Evolutionary conservation across 2,113 vertebrate genomes (phyloP), one percentile per base, ranked within the genome.

Genomic region (Nibea coibor): DNA sequence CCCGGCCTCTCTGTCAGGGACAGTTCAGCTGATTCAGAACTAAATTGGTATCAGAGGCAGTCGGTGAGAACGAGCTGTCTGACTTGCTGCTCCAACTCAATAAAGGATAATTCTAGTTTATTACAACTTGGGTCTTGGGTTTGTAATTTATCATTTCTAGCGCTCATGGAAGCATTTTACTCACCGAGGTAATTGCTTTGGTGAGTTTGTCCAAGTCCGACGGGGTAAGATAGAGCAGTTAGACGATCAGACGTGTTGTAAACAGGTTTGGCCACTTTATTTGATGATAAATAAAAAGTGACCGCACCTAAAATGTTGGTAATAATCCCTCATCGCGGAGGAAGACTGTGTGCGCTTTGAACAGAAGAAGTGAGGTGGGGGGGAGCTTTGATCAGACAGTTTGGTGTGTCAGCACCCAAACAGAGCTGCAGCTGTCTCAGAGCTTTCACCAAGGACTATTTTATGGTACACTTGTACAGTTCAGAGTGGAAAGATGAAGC

Each of bases 321-420:
- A 48, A 62, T 57, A 73, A 58, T 47, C 17, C 10, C 28, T 75
- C 28, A 14, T 0, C 8, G 67, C 61, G 5, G 31, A 86, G 75
- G 39, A 68, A 54, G 28, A 19, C 28, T 47, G 72, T 51, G 72
- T 62, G 53, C 4, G 26, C 65, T 85, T 80, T 74, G 69, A 81
- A 78, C 43, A 56, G 79, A 69, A 66, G 58, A 66, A 26, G 72
- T 59, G 77, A 87, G 78, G 57, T 19, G 16, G 57, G 35, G 4
- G 42, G 14, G 61, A 16, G 79, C 74, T 83, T 83, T 59, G 57
- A 83, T 90, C 73, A 74, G 42, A 20, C 59, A 14, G 71, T 31
- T 14, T 43, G 72, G 0, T 4, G 63, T 73, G 47, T 69, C 80
- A 51, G 80, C 47, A 72, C 59, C 77, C 50, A 4, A 83, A 70